Evolutionary conservation across 2,888 invertebrate species (phyloP).

Genomic region (Marronus borbonicus): DNA sequence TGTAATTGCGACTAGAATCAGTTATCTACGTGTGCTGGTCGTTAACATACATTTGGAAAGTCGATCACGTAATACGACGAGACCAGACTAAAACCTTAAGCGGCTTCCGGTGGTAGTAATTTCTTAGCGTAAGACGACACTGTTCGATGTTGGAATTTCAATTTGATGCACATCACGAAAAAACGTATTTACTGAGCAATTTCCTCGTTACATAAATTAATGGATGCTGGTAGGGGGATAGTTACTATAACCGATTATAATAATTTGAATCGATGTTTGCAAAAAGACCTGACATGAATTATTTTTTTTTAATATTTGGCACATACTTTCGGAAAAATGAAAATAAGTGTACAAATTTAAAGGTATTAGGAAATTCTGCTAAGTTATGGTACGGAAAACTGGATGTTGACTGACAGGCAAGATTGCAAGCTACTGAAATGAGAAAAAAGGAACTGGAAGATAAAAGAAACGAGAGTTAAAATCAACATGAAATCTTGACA

Average conservation of each 20-base stretch:
- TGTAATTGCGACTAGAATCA: conserved; percentile 2
- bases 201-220: background rate
- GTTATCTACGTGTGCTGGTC: conserved; percentile 35
- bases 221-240: background rate
- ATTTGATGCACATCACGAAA: background rate
- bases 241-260: background rate
- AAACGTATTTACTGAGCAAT: background rate
- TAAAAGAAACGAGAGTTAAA: too few relatives aligned
- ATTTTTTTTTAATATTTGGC: too few relatives aligned
- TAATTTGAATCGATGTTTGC: too few relatives aligned
- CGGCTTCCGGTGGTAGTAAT: conserved; percentile 27
- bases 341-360: too few relatives aligned
- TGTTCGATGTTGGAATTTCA: conserved; percentile 21
- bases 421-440: too few relatives aligned
- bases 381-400: too few relatives aligned
- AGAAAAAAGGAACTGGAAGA: too few relatives aligned
- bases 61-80: conserved; percentile 35
- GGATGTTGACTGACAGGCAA: too few relatives aligned
- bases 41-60: conserved; percentile 28
- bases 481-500: too few relatives aligned
- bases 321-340: too few relatives aligned
- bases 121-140: conserved; percentile 28
- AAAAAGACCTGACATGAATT: too few relatives aligned
- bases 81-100: conserved; percentile 33
- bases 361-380: too few relatives aligned